Evolutionary conservation across 2,113 vertebrate genomes (phyloP).

Genomic region (Puffinus mauretanicus): DNA sequence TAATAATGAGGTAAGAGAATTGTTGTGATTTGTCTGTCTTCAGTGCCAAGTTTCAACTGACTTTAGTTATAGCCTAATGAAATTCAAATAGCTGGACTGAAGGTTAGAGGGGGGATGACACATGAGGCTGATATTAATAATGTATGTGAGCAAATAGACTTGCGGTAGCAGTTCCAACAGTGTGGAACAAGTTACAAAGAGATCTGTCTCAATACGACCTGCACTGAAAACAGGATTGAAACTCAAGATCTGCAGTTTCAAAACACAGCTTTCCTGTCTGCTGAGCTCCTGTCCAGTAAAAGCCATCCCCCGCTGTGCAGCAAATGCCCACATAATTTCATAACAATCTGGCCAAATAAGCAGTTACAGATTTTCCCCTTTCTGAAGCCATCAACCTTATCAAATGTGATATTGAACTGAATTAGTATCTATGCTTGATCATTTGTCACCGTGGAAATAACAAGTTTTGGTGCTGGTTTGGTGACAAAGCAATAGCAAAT

Average conservation of each 20-base stretch:
- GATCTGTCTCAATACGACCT: constrained; percentile 28
- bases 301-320: not conserved
- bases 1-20: constrained; percentile 17
- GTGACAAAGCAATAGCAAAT: not conserved
- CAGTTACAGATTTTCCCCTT: constrained; percentile 19
- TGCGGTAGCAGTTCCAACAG: constrained; percentile 1
- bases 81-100: constrained; percentile 59
- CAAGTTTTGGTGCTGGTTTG: not conserved
- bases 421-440: not conserved
- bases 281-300: constrained; percentile 16
- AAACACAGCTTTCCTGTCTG: constrained; percentile 19
- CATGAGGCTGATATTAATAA: constrained; percentile 55
- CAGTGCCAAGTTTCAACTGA: not conserved
- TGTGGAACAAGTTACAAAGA: constrained; percentile 51
- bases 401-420: constrained; percentile 13
- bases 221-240: constrained; percentile 33
- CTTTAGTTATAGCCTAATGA: constrained; percentile 33
- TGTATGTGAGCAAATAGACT: constrained; percentile 56
- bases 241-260: constrained; percentile 26
- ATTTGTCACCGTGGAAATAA: not conserved
- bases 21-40: constrained; percentile 16
- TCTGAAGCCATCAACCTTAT: constrained; percentile 16
- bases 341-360: constrained; percentile 53
- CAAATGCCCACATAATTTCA: constrained; percentile 42
- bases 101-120: constrained; percentile 48